A percentile compares a stretch with the other conserved stretches of the same genome.
These are phyloP conservation scores for Zele albiditarsus DNA, from an alignment of 2,888 invertebrate genomes.

Conservation along the genomic window DNA sequence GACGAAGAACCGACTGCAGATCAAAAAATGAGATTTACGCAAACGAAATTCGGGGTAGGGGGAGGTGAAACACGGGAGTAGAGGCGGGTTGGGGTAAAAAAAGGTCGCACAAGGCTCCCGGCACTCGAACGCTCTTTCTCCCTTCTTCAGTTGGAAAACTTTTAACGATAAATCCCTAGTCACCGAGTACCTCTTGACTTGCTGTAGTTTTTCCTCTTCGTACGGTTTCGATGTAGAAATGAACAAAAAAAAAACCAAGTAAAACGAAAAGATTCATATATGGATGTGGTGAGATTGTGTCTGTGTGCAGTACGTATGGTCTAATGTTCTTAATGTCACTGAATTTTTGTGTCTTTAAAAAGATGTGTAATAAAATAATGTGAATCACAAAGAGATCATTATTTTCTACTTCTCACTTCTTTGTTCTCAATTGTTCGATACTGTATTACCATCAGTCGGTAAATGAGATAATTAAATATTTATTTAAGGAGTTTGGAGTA, in stretches of 20 bases:
- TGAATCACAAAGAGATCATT: too few species aligned
- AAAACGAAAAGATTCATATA: not conserved
- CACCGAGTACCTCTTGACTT: constrained; percentile 35
- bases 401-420: too few species aligned
- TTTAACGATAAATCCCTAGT: constrained; percentile 51
- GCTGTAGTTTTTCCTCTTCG: constrained; percentile 20
- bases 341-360: not conserved
- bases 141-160: constrained; percentile 43
- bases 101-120: constrained; percentile 29
- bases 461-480: too few species aligned
- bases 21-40: constrained; percentile 36
- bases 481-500: too few species aligned
- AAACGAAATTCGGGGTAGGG: constrained; percentile 25
- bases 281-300: not conserved
- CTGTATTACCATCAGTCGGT: too few species aligned
- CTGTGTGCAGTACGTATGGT: not conserved
- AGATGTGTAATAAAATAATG: too few species aligned
- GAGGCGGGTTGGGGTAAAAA: not conserved
- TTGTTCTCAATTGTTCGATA: too few species aligned
- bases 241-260: not conserved
- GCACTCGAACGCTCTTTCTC: constrained; percentile 31
- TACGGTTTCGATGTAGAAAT: not conserved
- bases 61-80: not conserved
- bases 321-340: not conserved
- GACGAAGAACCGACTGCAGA: constrained; percentile 20